phyloP scores from a whole-genome alignment of 2,797 vertebrate genomes.

The Moxostoma hubbsi region DNA sequence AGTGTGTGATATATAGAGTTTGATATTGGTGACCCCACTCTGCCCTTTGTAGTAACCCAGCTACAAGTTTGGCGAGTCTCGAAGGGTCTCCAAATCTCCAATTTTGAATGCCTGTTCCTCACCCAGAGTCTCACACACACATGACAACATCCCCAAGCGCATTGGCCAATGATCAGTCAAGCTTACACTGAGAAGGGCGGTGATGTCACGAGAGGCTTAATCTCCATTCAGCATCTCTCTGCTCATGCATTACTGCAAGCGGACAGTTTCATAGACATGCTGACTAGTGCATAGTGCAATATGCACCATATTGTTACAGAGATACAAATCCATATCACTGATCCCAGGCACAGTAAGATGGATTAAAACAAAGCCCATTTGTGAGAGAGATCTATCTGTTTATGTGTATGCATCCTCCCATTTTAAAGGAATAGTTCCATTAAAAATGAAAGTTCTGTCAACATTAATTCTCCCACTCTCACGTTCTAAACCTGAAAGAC shows the following conservation, averaged over 20 bases:
- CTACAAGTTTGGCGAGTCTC: conserved; percentile 67
- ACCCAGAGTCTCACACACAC: conserved; percentile 53
- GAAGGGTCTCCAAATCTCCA: conserved; percentile 74
- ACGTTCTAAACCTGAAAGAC: background rate
- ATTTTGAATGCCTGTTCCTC: conserved; percentile 52
- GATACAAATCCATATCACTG: conserved; percentile 24
- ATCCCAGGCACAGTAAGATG: conserved; percentile 11
- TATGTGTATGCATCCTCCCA: background rate
- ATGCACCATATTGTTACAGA: too few relatives aligned
- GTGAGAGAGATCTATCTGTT: background rate
- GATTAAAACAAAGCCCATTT: conserved; percentile 31
- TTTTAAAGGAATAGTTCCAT: background rate
- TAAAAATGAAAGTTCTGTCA: background rate
- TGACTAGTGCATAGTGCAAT: background rate
- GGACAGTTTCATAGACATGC: conserved; percentile 10
- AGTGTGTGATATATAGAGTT: conserved; percentile 71
- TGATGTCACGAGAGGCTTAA: conserved; percentile 4
- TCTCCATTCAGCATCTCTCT: conserved; percentile 29
- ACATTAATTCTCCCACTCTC: background rate
- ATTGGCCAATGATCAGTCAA: conserved; percentile 32
- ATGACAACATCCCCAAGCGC: conserved; percentile 25
- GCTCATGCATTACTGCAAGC: background rate
- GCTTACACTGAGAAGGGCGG: conserved; percentile 1
- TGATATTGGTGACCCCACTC: conserved; percentile 79
- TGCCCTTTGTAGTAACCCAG: conserved; percentile 77